phyloP scores from a whole-genome alignment of 2,113 vertebrate species.

The Murina feae region DNA sequence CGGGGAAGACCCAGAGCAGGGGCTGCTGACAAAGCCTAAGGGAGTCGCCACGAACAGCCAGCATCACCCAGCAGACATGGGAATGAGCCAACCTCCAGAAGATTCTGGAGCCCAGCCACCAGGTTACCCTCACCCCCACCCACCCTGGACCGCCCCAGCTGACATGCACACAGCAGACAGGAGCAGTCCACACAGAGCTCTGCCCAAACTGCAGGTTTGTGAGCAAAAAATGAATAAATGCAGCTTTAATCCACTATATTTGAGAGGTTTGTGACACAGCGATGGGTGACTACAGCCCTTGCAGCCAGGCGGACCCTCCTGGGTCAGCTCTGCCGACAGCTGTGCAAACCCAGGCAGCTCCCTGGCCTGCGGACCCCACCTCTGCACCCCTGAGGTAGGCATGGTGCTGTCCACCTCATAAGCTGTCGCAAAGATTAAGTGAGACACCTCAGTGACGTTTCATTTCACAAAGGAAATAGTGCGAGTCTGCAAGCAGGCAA shows the following conservation, averaged over 20 bases:
- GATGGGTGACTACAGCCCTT: fast-evolving
- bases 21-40: fast-evolving
- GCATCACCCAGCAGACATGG: fast-evolving
- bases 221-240: not conserved
- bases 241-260: not conserved
- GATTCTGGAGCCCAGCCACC: not conserved
- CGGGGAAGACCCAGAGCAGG: not conserved
- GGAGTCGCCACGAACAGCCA: not conserved
- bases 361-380: not conserved
- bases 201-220: not conserved
- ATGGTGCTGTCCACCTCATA: not conserved
- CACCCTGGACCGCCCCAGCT: not conserved
- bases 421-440: not conserved
- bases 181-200: not conserved
- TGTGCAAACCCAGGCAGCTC: not conserved
- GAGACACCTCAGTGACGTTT: not conserved
- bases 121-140: not conserved
- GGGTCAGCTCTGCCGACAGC: not conserved
- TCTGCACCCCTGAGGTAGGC: not conserved
- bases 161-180: not conserved
- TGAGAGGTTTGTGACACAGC: not conserved
- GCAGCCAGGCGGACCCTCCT: fast-evolving
- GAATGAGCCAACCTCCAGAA: no score
- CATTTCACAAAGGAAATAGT: not conserved
- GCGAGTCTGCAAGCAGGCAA: not conserved